Evolutionary conservation across 30 jellyfish, hydroid and myxozoan genomes (phyloP), one percentile per base, ranked within the genome.

Genomic region (Chrysaora quinquecirrha): DNA sequence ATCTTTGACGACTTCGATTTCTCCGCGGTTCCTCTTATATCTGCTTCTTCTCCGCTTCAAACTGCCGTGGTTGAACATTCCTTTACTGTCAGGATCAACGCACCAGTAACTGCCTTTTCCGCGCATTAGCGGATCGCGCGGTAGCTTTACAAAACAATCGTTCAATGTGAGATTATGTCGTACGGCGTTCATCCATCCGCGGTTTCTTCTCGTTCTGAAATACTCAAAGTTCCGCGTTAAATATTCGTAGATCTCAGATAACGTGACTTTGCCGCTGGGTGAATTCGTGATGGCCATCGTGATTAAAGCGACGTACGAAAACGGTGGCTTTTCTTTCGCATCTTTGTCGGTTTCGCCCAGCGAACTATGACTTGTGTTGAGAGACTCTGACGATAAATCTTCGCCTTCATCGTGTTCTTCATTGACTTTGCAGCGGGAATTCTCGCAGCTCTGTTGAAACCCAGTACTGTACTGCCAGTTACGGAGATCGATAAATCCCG

Each of bases 41-140:
- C 87, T 72, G 30, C 81, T 70, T 58, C 87, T 54, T 60, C 93
- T 38, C 54, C 93, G 80, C 66, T 83, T 83, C 31, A 83, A 62
- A 43, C 93, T 83, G 48, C 93, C 93, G 68, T 83, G 93, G 38
- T 83, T 73, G 76, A 83, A 83, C 93, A 83, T 83, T 14, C 87
- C 93, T 47, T 32, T 83, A 33, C 93, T 83, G 6, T 43, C 81
- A 16, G 93, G 93, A 30, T 83, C 93, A 9, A 83, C 60, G 18
- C 87, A 70, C 93, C 93, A 83, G 46, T 27, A 83, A 66, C 93
- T 34, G 16, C 93, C 93, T 60, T 83, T 83, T 3, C 93, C 93
- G 49, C 82, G 82, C 87, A 71, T 83, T 23, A 83, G 64, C 31
- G 93, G 82, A 30, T 83, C 86, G 0, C 93, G 80, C 52, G 93